These are phyloP conservation scores for Odontophorus gujanensis DNA, from an alignment of 2,113 vertebrate species.

Conservation along the genomic window DNA sequence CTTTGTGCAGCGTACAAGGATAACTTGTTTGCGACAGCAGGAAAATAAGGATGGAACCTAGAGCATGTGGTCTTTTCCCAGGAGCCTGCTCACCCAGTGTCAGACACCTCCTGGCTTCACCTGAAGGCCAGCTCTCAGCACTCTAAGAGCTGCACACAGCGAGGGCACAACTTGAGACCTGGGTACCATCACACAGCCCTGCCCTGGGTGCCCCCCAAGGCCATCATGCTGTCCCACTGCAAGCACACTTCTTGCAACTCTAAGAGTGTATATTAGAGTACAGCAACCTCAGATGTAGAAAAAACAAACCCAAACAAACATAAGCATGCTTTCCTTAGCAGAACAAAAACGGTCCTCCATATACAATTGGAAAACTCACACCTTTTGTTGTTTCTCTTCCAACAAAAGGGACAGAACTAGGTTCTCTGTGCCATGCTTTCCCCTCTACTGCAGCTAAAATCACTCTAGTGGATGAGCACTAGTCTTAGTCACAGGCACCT, in stretches of 20 bases:
- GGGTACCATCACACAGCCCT: not conserved
- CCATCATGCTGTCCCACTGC: not conserved
- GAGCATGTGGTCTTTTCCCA: rapidly evolving
- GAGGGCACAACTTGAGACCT: not conserved
- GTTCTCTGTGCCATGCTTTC: not conserved
- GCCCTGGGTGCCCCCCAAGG: not conserved
- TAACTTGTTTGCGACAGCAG: conserved; percentile 39
- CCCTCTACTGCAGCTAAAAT: not conserved
- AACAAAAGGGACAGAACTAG: not conserved
- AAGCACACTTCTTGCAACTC: not conserved
- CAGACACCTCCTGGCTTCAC: not conserved
- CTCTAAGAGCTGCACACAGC: not conserved
- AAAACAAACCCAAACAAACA: not conserved
- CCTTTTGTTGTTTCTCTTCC: not conserved
- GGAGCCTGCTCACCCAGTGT: not conserved
- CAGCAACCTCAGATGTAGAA: not conserved
- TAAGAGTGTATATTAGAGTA: not conserved
- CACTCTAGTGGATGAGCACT: not conserved
- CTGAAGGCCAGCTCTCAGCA: not conserved
- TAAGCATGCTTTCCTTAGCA: not conserved
- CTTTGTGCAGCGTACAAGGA: conserved; percentile 19
- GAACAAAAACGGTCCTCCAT: not conserved
- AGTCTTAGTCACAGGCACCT: not conserved
- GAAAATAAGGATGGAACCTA: not conserved
- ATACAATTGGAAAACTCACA: not conserved